Conservation (phyloP, 2,113 vertebrate genomes). For the Microcebus jonahi region DNA sequence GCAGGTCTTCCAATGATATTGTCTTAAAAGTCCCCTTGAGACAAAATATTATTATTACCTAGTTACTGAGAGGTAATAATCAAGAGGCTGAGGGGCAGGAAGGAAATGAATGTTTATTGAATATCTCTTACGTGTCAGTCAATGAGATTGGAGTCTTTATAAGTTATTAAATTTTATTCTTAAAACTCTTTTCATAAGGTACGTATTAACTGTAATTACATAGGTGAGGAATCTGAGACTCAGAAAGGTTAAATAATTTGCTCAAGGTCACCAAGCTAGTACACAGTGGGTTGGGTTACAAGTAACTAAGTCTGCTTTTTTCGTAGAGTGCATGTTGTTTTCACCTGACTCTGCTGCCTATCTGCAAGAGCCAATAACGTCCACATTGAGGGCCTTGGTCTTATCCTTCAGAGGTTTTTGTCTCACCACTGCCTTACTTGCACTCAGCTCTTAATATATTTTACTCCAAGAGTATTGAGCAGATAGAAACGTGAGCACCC, state of each 20-base stretch:
- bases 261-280: not conserved
- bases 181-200: not conserved
- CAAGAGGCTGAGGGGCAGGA: not conserved
- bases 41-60: slow-evolving; percentile 42
- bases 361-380: not conserved
- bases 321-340: not conserved
- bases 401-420: not conserved
- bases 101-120: slow-evolving; percentile 10
- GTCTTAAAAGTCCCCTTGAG: slow-evolving; percentile 26
- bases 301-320: not conserved
- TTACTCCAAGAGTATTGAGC: not conserved
- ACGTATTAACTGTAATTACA: not conserved
- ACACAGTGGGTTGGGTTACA: not conserved
- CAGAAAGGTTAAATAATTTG: not conserved
- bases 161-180: slow-evolving; percentile 19
- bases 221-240: not conserved
- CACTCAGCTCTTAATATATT: not conserved
- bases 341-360: not conserved
- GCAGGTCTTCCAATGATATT: slow-evolving; percentile 1
- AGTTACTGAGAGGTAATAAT: not conserved
- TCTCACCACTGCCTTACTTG: not conserved
- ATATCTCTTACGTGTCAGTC: not conserved
- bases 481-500: not conserved
- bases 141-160: not conserved
- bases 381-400: not conserved